Evolutionary conservation across 2,888 invertebrate species (phyloP), one percentile per base, ranked within the genome.

Genomic region (Meiosimyza decipiens): DNA sequence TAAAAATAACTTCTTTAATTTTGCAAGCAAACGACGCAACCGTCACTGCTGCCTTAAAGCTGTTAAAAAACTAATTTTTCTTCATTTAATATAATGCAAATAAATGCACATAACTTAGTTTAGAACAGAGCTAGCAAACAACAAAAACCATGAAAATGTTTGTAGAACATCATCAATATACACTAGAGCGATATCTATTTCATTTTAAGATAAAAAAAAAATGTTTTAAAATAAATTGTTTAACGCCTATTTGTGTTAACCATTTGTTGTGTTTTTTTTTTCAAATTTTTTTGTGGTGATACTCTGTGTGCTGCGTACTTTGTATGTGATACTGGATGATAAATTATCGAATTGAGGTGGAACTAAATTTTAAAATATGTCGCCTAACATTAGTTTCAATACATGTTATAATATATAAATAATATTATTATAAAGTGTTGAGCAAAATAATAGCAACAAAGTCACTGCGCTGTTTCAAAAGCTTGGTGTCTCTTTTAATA

Each of bases 61-160:
- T 12, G 6, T n/a, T 22, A 16, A 54, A 9, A 11, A 28, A 28
- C 6, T 7, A 12, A 60, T 13, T 60, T 28, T 40, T 9, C 22
- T 15, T 60, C 28, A 28, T 22, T 9, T 54, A 16, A 16, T 16
- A 9, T 7, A 50, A 64, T 64, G 64, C 64, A 50, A 64, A 64
- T 64, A 13, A 50, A 64, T 64, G 64, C 51, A 51, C 64, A 64
- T 64, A 64, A 51, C 51, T 64, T 64, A 51, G 59, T 15, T 28
- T 64, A 64, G 51, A 64, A 51, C 64, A 50, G 15, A 40, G 28
- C 4, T 6, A 47, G 63, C n/a, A 12, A 1, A 16, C 62, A 63
- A n/a, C 49, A 63, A 6, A 40, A 33, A 40, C 49, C 3, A 28
- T 28, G 3, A 28, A 28, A 28, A 28, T 28, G 28, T 4, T 28